Conservation (phyloP, 2,113 vertebrate genomes). For the Centropus unirufus region DNA sequence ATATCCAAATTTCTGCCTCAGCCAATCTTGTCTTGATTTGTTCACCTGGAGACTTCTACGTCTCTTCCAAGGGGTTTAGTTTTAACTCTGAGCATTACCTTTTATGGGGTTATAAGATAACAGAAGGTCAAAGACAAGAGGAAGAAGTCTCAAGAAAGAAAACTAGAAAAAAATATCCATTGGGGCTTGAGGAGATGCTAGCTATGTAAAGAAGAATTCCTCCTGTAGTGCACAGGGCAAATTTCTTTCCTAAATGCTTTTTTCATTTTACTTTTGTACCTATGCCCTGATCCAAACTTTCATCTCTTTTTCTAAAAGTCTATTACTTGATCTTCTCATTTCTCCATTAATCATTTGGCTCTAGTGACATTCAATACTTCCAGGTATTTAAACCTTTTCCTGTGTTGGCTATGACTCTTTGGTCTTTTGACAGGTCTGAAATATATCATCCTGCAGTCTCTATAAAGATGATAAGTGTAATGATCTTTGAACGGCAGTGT, state of each 20-base stretch:
- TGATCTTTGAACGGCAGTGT: not conserved
- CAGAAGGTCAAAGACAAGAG: not conserved
- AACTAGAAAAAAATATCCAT: not conserved
- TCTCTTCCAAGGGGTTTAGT: not conserved
- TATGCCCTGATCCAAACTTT: not conserved
- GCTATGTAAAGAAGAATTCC: not conserved
- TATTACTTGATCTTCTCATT: slow-evolving; percentile 27
- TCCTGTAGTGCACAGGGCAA: not conserved
- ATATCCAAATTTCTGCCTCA: not conserved
- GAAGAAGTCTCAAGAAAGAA: not conserved
- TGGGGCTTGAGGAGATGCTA: not conserved
- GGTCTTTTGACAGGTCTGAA: slow-evolving; percentile 18
- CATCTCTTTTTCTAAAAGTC: not conserved
- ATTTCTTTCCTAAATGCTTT: not conserved
- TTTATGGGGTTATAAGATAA: not conserved
- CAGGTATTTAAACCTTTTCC: slow-evolving; percentile 19
- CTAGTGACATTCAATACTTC: not conserved
- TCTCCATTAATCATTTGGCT: slow-evolving; percentile 33
- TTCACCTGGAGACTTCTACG: not conserved
- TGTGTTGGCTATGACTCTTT: not conserved
- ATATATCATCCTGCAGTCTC: not conserved
- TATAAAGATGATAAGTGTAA: slow-evolving; percentile 11
- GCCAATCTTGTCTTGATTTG: not conserved
- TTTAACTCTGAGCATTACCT: not conserved
- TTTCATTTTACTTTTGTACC: not conserved